phyloP scores from a whole-genome alignment of 2,113 vertebrate genomes.

The Scatophagus argus region DNA sequence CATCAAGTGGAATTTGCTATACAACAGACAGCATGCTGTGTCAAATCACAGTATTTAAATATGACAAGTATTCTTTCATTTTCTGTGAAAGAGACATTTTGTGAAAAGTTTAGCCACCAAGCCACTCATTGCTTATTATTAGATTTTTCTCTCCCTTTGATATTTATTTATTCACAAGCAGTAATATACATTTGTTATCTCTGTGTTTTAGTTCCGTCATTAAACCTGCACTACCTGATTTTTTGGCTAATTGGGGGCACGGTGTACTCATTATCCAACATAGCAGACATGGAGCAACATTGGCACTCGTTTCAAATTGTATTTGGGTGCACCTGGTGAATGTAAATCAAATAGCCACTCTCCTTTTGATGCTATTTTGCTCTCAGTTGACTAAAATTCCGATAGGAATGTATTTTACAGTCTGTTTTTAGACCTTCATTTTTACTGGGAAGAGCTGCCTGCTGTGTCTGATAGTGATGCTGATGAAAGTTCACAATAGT shows the following conservation, averaged over 20 bases:
- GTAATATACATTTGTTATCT: background rate
- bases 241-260: background rate
- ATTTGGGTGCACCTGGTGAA: background rate
- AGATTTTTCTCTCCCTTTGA: background rate
- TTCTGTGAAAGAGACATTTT: background rate
- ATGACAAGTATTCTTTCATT: background rate
- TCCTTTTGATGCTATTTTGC: background rate
- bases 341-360: background rate
- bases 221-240: background rate
- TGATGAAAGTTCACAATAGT: background rate
- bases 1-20: background rate
- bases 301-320: background rate
- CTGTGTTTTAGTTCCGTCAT: background rate
- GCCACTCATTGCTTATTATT: background rate
- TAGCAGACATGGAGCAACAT: background rate
- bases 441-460: background rate
- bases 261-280: background rate
- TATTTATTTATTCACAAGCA: background rate
- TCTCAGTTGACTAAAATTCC: background rate
- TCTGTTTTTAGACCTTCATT: background rate
- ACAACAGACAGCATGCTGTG: background rate
- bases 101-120: background rate
- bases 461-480: background rate
- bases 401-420: background rate
- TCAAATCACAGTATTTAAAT: background rate